These are phyloP conservation scores for Melopsittacus undulatus DNA, from an alignment of 2,797 vertebrate species.

Conservation along the genomic window DNA sequence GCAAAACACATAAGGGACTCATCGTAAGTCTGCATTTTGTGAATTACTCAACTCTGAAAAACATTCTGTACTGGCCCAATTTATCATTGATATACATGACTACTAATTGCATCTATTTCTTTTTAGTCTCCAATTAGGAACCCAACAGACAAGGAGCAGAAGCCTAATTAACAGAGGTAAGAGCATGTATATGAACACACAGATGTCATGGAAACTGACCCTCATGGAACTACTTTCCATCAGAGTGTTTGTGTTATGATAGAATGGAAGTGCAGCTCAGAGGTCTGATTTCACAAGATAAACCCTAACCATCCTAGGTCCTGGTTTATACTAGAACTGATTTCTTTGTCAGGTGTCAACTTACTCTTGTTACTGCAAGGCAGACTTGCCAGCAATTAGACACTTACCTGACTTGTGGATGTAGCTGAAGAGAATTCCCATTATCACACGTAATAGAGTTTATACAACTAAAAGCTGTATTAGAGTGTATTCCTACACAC, in stretches of 20 bases:
- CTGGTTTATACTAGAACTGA: background rate
- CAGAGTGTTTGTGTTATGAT: background rate
- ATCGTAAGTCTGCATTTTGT: background rate
- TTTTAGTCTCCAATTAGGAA: conserved; percentile 49
- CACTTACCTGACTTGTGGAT: background rate
- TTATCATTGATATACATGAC: background rate
- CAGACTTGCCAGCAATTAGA: background rate
- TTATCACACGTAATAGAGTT: background rate
- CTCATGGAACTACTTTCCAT: background rate
- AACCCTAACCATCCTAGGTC: background rate
- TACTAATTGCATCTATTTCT: background rate
- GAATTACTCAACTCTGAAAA: background rate
- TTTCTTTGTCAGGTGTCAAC: background rate
- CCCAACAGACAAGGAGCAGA: conserved; percentile 41
- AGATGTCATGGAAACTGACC: background rate
- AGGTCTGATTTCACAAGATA: background rate
- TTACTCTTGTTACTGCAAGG: background rate
- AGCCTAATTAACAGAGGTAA: conserved; percentile 63
- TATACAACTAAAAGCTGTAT: background rate
- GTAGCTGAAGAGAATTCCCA: background rate
- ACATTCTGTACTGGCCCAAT: background rate
- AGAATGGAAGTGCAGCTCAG: background rate
- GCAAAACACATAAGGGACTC: background rate
- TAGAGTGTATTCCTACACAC: background rate
- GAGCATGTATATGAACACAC: background rate